Conservation (phyloP, 2,797 vertebrate genomes). For the Pangasius larnaudii region DNA sequence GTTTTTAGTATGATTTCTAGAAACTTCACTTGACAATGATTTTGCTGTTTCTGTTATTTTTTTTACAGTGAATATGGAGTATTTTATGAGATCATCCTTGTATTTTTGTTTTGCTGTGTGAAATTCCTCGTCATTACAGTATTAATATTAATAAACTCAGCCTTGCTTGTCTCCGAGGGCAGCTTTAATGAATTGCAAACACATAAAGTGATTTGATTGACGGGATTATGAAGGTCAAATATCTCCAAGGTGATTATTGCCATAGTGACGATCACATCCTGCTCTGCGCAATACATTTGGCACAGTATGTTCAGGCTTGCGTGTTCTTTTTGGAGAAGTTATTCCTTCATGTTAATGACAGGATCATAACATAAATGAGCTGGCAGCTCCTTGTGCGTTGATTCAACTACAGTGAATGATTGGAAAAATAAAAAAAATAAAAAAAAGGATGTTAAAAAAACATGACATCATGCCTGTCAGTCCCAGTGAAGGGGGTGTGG, state of each 20-base stretch:
- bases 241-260: conserved; percentile 44
- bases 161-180: background rate
- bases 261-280: conserved; percentile 39
- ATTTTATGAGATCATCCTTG: background rate
- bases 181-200: conserved; percentile 42
- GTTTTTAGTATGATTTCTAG: background rate
- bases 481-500: background rate
- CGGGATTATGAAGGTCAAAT: conserved; percentile 30
- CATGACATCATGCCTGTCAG: background rate
- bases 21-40: background rate
- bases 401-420: background rate
- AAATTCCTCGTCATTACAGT: background rate
- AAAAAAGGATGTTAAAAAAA: background rate
- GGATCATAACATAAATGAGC: background rate
- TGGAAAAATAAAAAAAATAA: background rate
- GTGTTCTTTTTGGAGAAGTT: background rate
- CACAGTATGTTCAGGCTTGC: background rate
- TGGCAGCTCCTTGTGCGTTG: background rate
- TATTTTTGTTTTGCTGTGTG: background rate
- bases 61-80: background rate
- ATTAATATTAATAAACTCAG: conserved; percentile 19
- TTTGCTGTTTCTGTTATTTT: background rate
- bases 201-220: conserved; percentile 26
- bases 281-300: background rate
- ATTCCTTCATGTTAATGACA: background rate